Percentiles rank a stretch among this genome's conserved stretches.
phyloP scores from a whole-genome alignment of 2,797 vertebrate genomes.

The Eospalax fontanierii region DNA sequence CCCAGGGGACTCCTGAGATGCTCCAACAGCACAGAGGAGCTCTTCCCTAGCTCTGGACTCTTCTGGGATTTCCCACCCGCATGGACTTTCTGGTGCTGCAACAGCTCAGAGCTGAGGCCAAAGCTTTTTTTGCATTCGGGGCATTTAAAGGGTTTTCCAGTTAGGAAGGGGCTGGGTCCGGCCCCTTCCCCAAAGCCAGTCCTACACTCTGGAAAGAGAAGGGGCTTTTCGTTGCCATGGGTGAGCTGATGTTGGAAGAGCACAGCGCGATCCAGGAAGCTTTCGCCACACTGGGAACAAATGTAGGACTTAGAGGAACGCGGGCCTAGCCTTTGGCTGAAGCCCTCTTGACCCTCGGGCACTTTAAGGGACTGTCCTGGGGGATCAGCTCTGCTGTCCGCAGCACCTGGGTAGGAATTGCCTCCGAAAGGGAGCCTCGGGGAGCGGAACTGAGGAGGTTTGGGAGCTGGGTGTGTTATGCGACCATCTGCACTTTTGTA shows the following conservation, averaged over 20 bases:
- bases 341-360: constrained; percentile 77
- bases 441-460: constrained; percentile 72
- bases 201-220: constrained; percentile 76
- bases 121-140: constrained; percentile 85
- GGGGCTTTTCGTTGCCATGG: constrained; percentile 80
- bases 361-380: constrained; percentile 71
- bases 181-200: constrained; percentile 78
- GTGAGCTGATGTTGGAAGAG: constrained; percentile 84
- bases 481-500: constrained; percentile 80
- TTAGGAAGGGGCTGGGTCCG: constrained; percentile 80
- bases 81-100: constrained; percentile 83
- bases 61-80: constrained; percentile 72
- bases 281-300: constrained; percentile 83
- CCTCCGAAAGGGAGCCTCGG: constrained; percentile 81
- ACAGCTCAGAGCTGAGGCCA: constrained; percentile 82
- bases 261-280: constrained; percentile 81
- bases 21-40: constrained; percentile 82
- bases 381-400: constrained; percentile 65
- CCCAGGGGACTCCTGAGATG: constrained; percentile 84
- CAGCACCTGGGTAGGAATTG: constrained; percentile 77
- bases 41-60: constrained; percentile 75
- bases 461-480: constrained; percentile 63
- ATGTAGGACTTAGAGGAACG: constrained; percentile 79
- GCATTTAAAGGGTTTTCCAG: constrained; percentile 84
- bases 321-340: constrained; percentile 77